Evolutionary conservation across 1,140 invertebrate genomes (phyloP), one percentile per base, ranked within the genome.

Genomic region (Melipona quadrifasciata): DNA sequence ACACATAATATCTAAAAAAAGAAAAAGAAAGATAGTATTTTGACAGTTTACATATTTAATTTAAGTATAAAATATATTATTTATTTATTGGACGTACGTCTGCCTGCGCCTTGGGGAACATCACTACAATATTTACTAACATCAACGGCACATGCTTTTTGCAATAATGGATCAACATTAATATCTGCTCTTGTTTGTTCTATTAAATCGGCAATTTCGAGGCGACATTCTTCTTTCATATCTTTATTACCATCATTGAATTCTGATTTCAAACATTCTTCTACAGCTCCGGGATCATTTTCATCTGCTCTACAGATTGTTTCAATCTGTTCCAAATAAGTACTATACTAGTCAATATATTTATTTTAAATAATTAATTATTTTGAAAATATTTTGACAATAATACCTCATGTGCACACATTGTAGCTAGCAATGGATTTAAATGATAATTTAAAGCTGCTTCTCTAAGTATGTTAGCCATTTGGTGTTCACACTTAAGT

Each of bases 241-340:
- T 97, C 94, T 96, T 96, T 91, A 96, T 96, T 91, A 96, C 96
- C 80, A 96, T 94, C 84, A 98, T 96, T 87, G 96, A 97, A 92
- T 96, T 96, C 88, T 0, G 88, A 87, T 94, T 99, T 99, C 19
- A 99, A 95, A 95, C 98, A 99, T 95, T 99, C 98, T 93, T 98
- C 97, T 0, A 98, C 96, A 95, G 93, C 88, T n/a, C 92, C 93
- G 14, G 93, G 93, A 77, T 94, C 91, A 61, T 92, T 93, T 55
- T 94, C 94, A n/a, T 95, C 94, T 14, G 92, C 87, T 86, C 90
- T 88, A 76, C 95, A 95, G 75, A 95, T 93, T 27, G 94, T 94
- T 86, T 95, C 92, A 74, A 88, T 89, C 83, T 84, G 39, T 85
- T 65, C n/a, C 16, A 85, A 55, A 74, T 2, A 65, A 1, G 34